Base-by-base conservation (phyloP, 2,888 invertebrate genomes). In the Lasioglossum leucozonium region DNA sequence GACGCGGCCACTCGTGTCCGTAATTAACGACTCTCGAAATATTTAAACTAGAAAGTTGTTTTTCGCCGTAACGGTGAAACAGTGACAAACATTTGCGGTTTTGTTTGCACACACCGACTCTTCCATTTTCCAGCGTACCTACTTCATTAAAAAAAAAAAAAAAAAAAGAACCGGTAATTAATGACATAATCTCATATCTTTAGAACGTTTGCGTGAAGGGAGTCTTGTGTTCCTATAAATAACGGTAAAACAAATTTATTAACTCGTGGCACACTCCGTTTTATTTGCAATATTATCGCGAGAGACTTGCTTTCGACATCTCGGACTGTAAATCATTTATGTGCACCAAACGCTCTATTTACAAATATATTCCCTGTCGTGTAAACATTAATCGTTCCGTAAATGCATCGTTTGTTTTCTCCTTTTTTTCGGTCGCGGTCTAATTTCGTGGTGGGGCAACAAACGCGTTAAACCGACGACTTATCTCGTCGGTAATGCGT, bases 1-100 rank as follows among this genome's bases (percentile, higher is more conserved):
- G 30, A 42, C 71, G 71, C 37, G 18, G 10, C 69, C 58, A 16
- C 58, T 58, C 58, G 58, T 26, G 58, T 16, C 58, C 13, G 26
- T 58, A 58, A 58, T 58, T 58, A 58, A 58, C 58, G 58, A 58
- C 58, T 58, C 58, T 58, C 58, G 58, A 58, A 42, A 71, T 71
- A 71, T 71, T 71, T n/a, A n/a, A 40, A 40, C 62, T 62, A 62
- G 62, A 30, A 62, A 62, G 30, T 62, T 62, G 30, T 62, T 62
- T 62, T 62, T 16, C 62, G 62, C 30, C 16, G 62, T 30, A 30
- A 55, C 55, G 4, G 55, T 55, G 55, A n/a, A 55, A 55, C 55
- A 55, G 55, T 55, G 55, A 55, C 55, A 22, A 55, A 55, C 55
- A 55, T 55, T 55, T 55, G 55, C 55, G 34, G 22, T 34, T 18